phyloP scores from a whole-genome alignment of 1,140 invertebrate genomes.

The Chymomyza costata region DNA sequence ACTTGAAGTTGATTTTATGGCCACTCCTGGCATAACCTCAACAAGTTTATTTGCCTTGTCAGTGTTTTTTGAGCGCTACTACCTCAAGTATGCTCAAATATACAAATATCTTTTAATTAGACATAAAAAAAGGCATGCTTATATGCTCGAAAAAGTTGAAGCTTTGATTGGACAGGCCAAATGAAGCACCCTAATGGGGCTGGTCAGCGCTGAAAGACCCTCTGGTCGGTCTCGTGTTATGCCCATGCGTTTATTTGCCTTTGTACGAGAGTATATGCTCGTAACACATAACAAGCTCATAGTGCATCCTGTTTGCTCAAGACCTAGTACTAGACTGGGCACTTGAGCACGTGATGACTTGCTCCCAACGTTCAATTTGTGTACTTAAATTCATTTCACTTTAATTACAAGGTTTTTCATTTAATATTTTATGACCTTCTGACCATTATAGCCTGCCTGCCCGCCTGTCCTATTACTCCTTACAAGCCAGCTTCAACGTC shows the following conservation, averaged over 20 bases:
- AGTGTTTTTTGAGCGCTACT: no score
- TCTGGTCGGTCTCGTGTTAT: no score
- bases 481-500: conserved; percentile 15
- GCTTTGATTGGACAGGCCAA: conserved; percentile 58
- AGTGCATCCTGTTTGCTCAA: no score
- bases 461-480: conserved; percentile 2
- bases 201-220: background rate
- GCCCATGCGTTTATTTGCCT: no score
- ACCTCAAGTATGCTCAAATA: no score
- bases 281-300: no score
- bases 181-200: conserved; percentile 42
- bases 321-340: no score
- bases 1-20: no score
- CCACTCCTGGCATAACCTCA: no score
- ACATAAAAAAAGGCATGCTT: conserved; percentile 26
- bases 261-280: no score
- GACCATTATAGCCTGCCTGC: conserved; percentile 8
- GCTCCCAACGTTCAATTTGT: conserved; percentile 64
- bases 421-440: conserved; percentile 60
- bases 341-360: conserved; percentile 44
- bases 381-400: conserved; percentile 73
- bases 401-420: conserved; percentile 71
- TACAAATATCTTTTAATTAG: conserved; percentile 52
- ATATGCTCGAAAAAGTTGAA: conserved; percentile 51
- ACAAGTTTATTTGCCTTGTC: no score